phyloP scores from a whole-genome alignment of 2,797 vertebrate genomes.

The Diceros bicornis region DNA sequence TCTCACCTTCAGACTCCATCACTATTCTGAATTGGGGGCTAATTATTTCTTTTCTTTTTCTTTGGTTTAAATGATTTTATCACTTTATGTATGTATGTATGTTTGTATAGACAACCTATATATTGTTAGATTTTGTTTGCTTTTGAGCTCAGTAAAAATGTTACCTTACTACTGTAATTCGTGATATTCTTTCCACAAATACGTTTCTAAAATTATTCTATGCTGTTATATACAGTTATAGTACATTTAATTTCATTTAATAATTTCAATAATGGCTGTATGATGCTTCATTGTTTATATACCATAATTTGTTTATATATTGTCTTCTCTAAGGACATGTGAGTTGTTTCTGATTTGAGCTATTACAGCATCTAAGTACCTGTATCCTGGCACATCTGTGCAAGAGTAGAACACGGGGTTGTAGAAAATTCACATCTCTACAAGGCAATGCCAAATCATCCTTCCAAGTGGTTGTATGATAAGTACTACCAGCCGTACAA shows the following conservation, averaged over 20 bases:
- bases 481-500: neutral
- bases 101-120: neutral
- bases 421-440: neutral
- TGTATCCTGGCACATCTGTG: neutral
- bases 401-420: neutral
- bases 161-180: neutral
- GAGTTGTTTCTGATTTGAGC: neutral
- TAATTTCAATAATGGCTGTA: neutral
- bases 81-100: neutral
- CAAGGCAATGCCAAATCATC: neutral
- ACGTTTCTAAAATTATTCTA: neutral
- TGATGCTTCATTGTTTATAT: neutral
- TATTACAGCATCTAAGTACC: neutral
- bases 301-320: neutral
- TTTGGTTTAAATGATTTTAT: neutral
- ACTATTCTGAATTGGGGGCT: neutral
- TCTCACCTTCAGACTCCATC: neutral
- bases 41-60: neutral
- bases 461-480: neutral
- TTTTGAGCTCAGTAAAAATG: neutral
- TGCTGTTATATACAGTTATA: neutral
- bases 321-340: neutral
- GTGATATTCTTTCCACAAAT: neutral
- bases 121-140: neutral
- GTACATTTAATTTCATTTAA: slow-evolving; percentile 7